Conservation (phyloP, 2,797 vertebrate species). For the Eleutherodactylus coqui region DNA sequence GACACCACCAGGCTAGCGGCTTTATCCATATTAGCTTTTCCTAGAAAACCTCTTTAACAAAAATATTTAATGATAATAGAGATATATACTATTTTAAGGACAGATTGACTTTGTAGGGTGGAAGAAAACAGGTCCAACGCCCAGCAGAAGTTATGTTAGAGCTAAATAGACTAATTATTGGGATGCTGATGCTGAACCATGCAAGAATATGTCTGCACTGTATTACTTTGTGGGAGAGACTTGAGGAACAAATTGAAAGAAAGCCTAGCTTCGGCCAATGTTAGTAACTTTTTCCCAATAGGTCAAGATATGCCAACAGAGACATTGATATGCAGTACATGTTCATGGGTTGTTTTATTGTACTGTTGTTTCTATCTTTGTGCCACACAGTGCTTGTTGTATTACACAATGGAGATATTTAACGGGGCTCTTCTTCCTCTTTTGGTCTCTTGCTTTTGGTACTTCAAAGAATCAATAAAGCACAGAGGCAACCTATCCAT, state of each 20-base stretch:
- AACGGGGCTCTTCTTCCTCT: background rate
- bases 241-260: background rate
- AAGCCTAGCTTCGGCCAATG: no score
- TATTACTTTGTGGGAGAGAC: no score
- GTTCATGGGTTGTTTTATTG: background rate
- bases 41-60: no score
- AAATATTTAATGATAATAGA: no score
- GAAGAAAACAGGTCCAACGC: background rate
- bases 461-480: slow-evolving; percentile 2
- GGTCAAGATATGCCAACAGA: background rate
- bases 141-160: background rate
- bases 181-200: background rate
- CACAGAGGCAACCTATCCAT: background rate
- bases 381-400: background rate
- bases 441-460: background rate
- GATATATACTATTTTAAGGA: no score
- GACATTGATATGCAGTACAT: background rate
- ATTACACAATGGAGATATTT: background rate
- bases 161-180: background rate
- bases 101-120: background rate
- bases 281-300: background rate
- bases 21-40: slow-evolving; percentile 47
- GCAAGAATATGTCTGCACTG: background rate
- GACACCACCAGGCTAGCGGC: slow-evolving; percentile 30
- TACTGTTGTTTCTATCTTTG: background rate